A percentile compares a stretch with the other conserved stretches of the same genome.
These are phyloP conservation scores for Stenurella melanura DNA, from an alignment of 2,888 invertebrate species.

Conservation along the genomic window DNA sequence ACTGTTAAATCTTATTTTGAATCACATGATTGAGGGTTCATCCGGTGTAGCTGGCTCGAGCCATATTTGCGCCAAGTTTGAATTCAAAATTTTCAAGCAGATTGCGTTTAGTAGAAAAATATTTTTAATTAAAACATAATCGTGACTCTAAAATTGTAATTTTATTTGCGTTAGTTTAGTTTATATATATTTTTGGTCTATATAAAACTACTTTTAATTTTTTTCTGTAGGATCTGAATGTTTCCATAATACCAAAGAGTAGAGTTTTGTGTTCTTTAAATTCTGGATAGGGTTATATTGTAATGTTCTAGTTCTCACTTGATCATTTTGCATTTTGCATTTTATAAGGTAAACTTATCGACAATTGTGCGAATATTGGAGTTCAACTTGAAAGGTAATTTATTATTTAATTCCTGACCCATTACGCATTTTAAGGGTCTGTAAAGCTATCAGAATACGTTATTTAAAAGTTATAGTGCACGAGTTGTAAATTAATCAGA, in stretches of 20 bases:
- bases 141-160: no score
- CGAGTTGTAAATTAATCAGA: constrained; percentile 30
- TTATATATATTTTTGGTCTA: no score
- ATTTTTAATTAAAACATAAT: no score
- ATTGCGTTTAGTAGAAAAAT: no score
- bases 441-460: background rate
- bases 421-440: background rate
- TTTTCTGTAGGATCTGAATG: no score
- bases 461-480: constrained; percentile 1
- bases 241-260: no score
- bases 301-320: no score
- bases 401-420: background rate
- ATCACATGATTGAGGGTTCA: constrained; percentile 57
- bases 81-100: constrained; percentile 39
- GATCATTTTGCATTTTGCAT: no score
- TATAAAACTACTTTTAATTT: background rate
- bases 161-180: no score
- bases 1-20: constrained; percentile 47
- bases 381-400: background rate
- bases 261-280: background rate
- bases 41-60: constrained; percentile 35
- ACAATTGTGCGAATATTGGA: no score
- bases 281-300: background rate
- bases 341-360: background rate
- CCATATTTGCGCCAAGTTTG: constrained; percentile 50